These are phyloP conservation scores for Umimayanthus chanpuru DNA, from an alignment of 92 coral and sea anemone genomes.

Conservation along the genomic window DNA sequence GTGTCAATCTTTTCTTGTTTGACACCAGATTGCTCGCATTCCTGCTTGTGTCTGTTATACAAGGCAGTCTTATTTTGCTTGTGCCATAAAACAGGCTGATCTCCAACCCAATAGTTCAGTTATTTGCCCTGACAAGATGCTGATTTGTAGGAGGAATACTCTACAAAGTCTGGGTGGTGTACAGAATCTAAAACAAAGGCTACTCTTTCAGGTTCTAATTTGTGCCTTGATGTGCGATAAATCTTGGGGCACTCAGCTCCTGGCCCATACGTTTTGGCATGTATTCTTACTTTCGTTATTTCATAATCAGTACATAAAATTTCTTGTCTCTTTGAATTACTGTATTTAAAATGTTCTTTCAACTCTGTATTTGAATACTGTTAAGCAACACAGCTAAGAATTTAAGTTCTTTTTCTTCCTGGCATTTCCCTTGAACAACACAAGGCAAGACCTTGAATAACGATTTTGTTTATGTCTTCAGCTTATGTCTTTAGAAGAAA, in stretches of 20 bases:
- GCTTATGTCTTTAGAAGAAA: not conserved
- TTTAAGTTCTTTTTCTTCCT: not conserved
- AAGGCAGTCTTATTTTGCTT: constrained; percentile 44
- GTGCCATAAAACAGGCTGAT: constrained; percentile 45
- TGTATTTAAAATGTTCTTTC: constrained; percentile 16
- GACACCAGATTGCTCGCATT: constrained; percentile 43
- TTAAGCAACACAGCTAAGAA: constrained; percentile 13
- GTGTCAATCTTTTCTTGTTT: constrained; percentile 25
- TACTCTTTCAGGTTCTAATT: constrained; percentile 26
- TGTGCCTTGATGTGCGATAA: not conserved
- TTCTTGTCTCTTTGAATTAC: constrained; percentile 14
- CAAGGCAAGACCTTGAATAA: not conserved
- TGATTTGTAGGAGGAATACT: constrained; percentile 20
- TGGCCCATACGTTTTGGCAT: constrained; percentile 11
- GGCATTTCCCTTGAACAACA: not conserved
- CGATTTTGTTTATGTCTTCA: not conserved
- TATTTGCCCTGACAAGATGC: constrained; percentile 16
- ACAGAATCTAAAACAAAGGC: constrained; percentile 39
- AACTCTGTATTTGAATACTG: constrained; percentile 22
- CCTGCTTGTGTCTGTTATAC: constrained; percentile 17
- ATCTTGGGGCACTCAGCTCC: constrained; percentile 31
- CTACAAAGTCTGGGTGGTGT: constrained; percentile 15
- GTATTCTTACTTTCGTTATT: constrained; percentile 30
- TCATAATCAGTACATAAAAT: constrained; percentile 29
- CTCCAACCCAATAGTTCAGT: constrained; percentile 48